These are phyloP conservation scores for Sebastes minor DNA, from an alignment of 2,797 vertebrate species.

Conservation along the genomic window DNA sequence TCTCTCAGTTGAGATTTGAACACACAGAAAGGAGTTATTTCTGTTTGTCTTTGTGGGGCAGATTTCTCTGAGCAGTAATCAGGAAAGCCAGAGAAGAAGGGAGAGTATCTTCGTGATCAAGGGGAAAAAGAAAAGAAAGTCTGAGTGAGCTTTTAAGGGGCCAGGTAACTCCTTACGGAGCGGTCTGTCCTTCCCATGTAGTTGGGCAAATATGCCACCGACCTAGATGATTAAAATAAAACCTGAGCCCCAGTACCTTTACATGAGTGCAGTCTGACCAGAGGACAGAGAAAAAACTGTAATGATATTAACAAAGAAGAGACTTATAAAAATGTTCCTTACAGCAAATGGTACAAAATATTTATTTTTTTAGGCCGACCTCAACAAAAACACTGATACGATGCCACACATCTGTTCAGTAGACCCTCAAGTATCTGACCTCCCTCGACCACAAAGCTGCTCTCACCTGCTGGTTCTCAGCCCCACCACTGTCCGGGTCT, in stretches of 20 bases:
- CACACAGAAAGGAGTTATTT: background rate
- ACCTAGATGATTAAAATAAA: constrained; percentile 87
- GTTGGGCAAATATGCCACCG: constrained; percentile 73
- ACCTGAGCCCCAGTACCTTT: constrained; percentile 60
- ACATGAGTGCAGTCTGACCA: constrained; percentile 48
- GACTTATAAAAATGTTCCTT: background rate
- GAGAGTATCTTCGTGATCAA: constrained; percentile 10
- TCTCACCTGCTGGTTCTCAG: constrained; percentile 38
- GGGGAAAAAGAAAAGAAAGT: constrained; percentile 40
- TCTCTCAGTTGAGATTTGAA: background rate
- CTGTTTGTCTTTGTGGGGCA: background rate
- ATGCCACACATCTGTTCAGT: constrained; percentile 7
- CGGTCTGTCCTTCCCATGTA: constrained; percentile 76
- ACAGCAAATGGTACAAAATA: too few relatives aligned
- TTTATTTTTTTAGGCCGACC: background rate
- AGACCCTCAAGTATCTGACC: background rate
- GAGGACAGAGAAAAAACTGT: constrained; percentile 53
- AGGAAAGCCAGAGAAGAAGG: background rate
- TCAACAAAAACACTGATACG: background rate
- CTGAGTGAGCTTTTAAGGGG: constrained; percentile 65
- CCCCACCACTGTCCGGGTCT: constrained; percentile 14
- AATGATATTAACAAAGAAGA: constrained; percentile 5
- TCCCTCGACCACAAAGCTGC: constrained; percentile 1
- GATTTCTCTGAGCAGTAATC: background rate
- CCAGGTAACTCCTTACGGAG: constrained; percentile 74